These are phyloP conservation scores for Neoniphon sammara DNA, from an alignment of 2,797 vertebrate species.

Conservation along the genomic window DNA sequence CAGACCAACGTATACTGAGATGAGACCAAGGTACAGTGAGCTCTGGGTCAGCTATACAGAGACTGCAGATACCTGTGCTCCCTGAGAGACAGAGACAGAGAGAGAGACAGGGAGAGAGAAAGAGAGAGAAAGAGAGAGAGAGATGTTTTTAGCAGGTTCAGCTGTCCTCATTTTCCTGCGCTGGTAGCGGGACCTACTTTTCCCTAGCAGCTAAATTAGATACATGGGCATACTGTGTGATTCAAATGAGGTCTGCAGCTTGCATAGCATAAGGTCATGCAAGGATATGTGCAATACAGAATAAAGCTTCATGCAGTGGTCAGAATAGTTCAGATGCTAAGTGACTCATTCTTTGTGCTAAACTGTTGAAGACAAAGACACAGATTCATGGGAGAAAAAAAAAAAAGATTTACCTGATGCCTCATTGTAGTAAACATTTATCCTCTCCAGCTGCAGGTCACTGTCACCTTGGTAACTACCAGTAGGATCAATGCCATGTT, in stretches of 20 bases:
- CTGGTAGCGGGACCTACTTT: constrained; percentile 63
- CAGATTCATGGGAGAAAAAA: neutral
- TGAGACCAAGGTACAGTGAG: constrained; percentile 26
- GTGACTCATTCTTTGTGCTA: neutral
- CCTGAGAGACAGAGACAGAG: constrained; percentile 52
- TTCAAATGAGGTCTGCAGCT: constrained; percentile 35
- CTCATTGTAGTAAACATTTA: constrained; percentile 97
- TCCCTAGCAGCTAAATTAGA: constrained; percentile 44
- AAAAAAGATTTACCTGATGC: constrained; percentile 86
- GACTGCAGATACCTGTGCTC: constrained; percentile 78
- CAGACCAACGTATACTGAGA: constrained; percentile 23
- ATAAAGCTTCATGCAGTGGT: neutral
- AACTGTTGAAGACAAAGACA: constrained; percentile 4
- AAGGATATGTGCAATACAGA: constrained; percentile 22
- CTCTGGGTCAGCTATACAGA: constrained; percentile 52
- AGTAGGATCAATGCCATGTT: constrained; percentile 93
- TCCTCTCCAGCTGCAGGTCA: constrained; percentile 95
- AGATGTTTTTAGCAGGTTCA: constrained; percentile 62
- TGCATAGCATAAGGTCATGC: constrained; percentile 51
- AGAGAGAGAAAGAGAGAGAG: constrained; percentile 18
- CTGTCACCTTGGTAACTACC: constrained; percentile 97
- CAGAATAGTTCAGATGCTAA: constrained; percentile 6
- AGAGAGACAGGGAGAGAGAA: neutral
- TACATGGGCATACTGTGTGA: constrained; percentile 27
- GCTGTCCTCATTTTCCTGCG: constrained; percentile 66